phyloP scores from a whole-genome alignment of 2,888 invertebrate species.

The Gastrophysa polygoni region DNA sequence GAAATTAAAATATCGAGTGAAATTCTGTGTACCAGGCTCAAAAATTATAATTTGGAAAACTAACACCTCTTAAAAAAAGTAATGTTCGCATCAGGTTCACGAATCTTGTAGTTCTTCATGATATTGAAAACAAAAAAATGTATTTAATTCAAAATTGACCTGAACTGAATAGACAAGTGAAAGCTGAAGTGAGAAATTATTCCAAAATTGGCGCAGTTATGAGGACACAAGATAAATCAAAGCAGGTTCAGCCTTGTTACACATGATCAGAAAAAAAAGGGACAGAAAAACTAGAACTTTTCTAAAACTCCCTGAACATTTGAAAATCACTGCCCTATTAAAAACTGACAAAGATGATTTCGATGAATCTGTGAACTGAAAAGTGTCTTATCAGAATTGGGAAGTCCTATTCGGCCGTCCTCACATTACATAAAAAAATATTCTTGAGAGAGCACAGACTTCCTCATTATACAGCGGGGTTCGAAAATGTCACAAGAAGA shows the following conservation, averaged over 20 bases:
- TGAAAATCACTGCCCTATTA: constrained; percentile 12
- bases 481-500: no score
- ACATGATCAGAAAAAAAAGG: neutral
- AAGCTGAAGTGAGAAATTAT: neutral
- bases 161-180: no score
- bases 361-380: neutral
- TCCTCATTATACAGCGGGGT: neutral
- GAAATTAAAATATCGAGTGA: no score
- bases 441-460: neutral
- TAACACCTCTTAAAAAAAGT: no score
- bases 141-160: no score
- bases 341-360: neutral
- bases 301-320: neutral
- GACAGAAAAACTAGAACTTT: neutral
- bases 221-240: no score
- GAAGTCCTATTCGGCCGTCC: neutral
- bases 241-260: no score
- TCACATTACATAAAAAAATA: neutral
- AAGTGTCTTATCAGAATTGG: neutral
- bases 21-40: no score
- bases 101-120: no score
- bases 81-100: no score
- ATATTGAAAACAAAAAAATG: no score
- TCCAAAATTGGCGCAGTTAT: neutral
- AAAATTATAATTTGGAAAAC: no score